These are phyloP conservation scores for Volucella inflata DNA, from an alignment of 2,888 invertebrate genomes.

Conservation along the genomic window DNA sequence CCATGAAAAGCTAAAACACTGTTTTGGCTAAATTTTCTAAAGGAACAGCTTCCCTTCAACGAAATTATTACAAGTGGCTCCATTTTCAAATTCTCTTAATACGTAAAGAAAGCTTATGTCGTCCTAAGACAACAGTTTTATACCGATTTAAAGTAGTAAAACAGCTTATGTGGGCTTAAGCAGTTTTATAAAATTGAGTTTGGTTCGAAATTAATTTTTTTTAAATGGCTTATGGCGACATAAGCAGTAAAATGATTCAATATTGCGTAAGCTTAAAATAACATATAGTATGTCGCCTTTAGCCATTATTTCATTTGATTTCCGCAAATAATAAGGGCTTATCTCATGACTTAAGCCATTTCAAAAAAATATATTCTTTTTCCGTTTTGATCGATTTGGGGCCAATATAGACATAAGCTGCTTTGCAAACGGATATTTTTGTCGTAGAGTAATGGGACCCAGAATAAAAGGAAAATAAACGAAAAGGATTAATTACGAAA, in stretches of 20 bases:
- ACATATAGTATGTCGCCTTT: conserved; percentile 27
- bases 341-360: conserved; percentile 26
- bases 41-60: too few relatives aligned
- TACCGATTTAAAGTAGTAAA: not conserved
- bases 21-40: too few relatives aligned
- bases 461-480: conserved; percentile 7
- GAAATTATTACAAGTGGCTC: conserved; percentile 27
- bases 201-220: too few relatives aligned
- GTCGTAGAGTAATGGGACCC: conserved; percentile 21
- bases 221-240: conserved; percentile 31
- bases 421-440: conserved; percentile 22
- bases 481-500: not conserved
- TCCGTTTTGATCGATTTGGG: conserved; percentile 4
- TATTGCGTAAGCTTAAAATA: conserved; percentile 26
- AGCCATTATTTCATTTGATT: not conserved
- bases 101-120: conserved; percentile 18
- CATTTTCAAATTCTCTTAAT: conserved; percentile 16
- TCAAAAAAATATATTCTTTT: conserved; percentile 30
- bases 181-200: too few relatives aligned
- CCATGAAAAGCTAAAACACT: too few relatives aligned
- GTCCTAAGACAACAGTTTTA: conserved; percentile 14
- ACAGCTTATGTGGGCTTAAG: too few relatives aligned
- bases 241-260: conserved; percentile 31
- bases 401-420: conserved; percentile 22
- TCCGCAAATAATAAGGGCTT: too few relatives aligned